Evolutionary conservation across 2,888 invertebrate species (phyloP).

Genomic region (Hoplodrina ambigua): DNA sequence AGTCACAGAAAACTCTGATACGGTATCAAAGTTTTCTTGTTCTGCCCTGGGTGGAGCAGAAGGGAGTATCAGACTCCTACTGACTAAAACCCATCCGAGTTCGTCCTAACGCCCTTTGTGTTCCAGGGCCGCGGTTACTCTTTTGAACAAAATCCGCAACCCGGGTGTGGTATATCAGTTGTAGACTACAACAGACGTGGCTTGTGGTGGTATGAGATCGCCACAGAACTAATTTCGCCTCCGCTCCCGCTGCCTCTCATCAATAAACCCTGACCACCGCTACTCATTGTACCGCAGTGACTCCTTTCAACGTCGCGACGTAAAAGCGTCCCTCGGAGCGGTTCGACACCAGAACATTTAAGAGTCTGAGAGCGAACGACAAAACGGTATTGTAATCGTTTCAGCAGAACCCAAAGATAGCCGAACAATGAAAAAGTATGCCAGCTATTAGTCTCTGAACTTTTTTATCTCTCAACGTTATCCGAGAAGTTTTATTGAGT

Average conservation of each 20-base stretch:
- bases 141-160: no score
- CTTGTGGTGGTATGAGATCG: no score
- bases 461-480: constrained; percentile 33
- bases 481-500: constrained; percentile 32
- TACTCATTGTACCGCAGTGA: constrained; percentile 60
- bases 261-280: constrained; percentile 4
- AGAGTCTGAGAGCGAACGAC: constrained; percentile 57
- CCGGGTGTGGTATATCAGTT: no score
- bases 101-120: no score
- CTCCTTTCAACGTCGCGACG: constrained; percentile 58
- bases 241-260: constrained; percentile 21
- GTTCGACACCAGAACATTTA: constrained; percentile 63
- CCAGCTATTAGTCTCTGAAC: constrained; percentile 42
- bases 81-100: no score
- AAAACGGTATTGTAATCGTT: constrained; percentile 64
- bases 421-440: constrained; percentile 54
- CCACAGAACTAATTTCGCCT: not conserved
- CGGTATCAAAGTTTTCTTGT: no score
- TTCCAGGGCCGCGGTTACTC: no score
- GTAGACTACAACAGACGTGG: no score
- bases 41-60: no score
- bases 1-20: no score
- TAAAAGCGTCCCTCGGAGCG: constrained; percentile 62
- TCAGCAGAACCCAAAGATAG: constrained; percentile 54
- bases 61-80: no score